Base-by-base conservation (phyloP, 2,113 vertebrate genomes). In the Synodontis membranacea region DNA sequence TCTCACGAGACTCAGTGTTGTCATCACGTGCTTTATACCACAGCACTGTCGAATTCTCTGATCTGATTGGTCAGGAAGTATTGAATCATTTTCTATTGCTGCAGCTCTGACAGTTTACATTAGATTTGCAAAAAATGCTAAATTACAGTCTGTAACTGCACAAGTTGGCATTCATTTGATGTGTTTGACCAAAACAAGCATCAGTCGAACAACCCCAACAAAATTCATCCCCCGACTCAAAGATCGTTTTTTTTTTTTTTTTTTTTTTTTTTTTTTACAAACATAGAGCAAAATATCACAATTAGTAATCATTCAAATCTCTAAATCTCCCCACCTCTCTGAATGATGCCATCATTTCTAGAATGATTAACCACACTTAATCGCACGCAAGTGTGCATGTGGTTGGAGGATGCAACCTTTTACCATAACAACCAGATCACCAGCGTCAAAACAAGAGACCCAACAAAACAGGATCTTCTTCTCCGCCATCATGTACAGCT, bases 371-470 rank as follows among this genome's bases (percentile, higher is more conserved):
- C 74, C 68, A 68, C 78, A 88, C 80, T 80, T 17, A 48, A 83
- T 28, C 83, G 8, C 15, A 52, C 42, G 46, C 72, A 72, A 86
- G 72, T 50, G 81, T 62, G 19, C 82, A 31, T 31, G 80, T 39
- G 70, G 60, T 46, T 62, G 75, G 42, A 84, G 42, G 42, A 83
- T 80, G 72, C 37, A 58, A 86, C 82, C 37, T 0, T 86, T 89
- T 56, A 88, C 88, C 80, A 86, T 86, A 48, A 80, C 88, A 37
- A 89, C 88, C 28, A 25, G 79, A 80, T 83, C 72, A 87, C 23
- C 74, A 74, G 64, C 60, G 15, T 62, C 86, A 83, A 85, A 87
- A 86, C 88, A 89, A 86, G n/a, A n/a, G 39, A 2, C 4, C 42
- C 79, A 42, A 19, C 70, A 42, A 23, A 42, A 72, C 64, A 31